These are phyloP conservation scores for Neogale vison DNA, from an alignment of 2,113 vertebrate genomes.

Conservation along the genomic window DNA sequence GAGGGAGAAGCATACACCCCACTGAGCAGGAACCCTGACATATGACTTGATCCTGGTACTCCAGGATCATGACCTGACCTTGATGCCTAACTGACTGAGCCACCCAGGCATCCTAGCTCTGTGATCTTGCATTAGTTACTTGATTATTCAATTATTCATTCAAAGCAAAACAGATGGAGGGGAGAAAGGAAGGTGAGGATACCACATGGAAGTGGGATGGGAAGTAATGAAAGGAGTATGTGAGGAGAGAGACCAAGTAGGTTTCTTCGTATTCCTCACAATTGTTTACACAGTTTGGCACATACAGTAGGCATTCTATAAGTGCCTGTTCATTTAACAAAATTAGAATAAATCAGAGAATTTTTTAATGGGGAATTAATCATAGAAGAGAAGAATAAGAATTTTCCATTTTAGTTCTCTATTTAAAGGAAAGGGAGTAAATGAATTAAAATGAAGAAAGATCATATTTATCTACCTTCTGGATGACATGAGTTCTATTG, in stretches of 20 bases:
- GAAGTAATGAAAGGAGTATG: not conserved
- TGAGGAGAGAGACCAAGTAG: not conserved
- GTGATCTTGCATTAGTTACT: not conserved
- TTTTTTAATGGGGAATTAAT: not conserved
- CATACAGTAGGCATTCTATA: not conserved
- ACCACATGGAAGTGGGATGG: not conserved
- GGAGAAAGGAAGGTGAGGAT: not conserved
- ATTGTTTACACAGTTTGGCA: not conserved
- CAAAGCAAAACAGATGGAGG: not conserved
- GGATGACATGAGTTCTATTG: not conserved
- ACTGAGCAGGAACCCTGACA: not conserved
- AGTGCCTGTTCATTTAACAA: not conserved
- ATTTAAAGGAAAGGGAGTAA: conserved; percentile 33
- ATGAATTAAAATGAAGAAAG: conserved; percentile 45
- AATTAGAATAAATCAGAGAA: conserved; percentile 3
- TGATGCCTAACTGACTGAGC: not conserved
- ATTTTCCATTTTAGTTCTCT: conserved; percentile 6
- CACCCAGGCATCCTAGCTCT: not conserved
- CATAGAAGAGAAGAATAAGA: not conserved
- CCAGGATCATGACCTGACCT: no score
- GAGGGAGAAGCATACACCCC: not conserved
- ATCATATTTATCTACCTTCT: not conserved
- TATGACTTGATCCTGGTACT: not conserved
- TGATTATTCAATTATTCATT: conserved; percentile 44
- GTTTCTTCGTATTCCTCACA: conserved; percentile 2